phyloP scores from a whole-genome alignment of 2,888 invertebrate species.

The Pristionchus fissidentatus region DNA sequence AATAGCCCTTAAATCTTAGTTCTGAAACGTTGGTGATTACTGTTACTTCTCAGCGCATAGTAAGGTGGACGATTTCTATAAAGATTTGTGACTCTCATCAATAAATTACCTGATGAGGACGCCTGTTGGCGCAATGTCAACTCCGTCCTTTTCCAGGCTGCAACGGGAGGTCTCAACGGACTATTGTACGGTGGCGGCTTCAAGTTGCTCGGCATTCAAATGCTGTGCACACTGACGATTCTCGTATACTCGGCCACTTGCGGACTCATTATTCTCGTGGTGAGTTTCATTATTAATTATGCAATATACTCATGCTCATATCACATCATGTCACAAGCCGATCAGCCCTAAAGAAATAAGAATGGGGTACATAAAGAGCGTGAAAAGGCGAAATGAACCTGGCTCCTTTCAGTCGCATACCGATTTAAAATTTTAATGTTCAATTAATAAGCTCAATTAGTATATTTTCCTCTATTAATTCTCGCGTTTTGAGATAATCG shows the following conservation, averaged over 20 bases:
- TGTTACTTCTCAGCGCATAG: no score
- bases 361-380: no score
- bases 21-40: no score
- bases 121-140: not conserved
- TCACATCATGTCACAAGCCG: not conserved
- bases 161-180: slow-evolving; percentile 59
- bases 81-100: no score
- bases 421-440: not conserved
- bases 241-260: slow-evolving; percentile 71
- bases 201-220: slow-evolving; percentile 75
- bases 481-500: slow-evolving; percentile 61
- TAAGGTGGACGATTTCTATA: no score
- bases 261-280: slow-evolving; percentile 73
- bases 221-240: slow-evolving; percentile 70
- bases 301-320: not conserved
- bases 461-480: not conserved
- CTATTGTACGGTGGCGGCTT: slow-evolving; percentile 70
- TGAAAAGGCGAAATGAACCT: not conserved
- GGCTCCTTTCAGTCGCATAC: not conserved
- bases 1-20: no score
- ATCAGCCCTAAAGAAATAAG: not conserved
- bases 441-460: no score
- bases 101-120: no score
- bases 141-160: slow-evolving; percentile 35
- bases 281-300: slow-evolving; percentile 52